phyloP scores from a whole-genome alignment of 1,140 invertebrate species.

The Onthophagus taurus region DNA sequence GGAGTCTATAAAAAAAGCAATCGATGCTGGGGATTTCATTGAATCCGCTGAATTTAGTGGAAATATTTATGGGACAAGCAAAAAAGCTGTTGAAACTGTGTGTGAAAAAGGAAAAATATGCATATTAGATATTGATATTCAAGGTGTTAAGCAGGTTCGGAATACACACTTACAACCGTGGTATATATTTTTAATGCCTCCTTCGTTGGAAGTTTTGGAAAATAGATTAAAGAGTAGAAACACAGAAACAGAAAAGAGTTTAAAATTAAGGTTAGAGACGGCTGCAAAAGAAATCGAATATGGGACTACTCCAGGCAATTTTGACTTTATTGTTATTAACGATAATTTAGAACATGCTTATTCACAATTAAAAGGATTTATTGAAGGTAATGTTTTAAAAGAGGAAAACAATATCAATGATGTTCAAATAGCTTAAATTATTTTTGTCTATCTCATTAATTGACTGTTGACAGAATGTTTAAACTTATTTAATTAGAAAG shows the following conservation, averaged over 20 bases:
- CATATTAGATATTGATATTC: constrained; percentile 84
- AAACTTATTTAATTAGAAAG: too few species aligned
- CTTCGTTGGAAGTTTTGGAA: constrained; percentile 72
- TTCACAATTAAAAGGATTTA: constrained; percentile 59
- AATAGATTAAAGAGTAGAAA: constrained; percentile 64
- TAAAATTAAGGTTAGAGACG: constrained; percentile 61
- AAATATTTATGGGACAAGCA: constrained; percentile 96
- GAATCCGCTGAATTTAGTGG: constrained; percentile 87
- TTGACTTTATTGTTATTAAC: constrained; percentile 88
- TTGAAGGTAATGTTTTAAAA: constrained; percentile 23
- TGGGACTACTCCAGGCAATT: constrained; percentile 83
- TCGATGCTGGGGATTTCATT: constrained; percentile 79
- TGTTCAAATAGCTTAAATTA: too few species aligned
- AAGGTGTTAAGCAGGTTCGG: constrained; percentile 92
- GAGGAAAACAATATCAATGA: too few species aligned
- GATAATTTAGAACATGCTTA: constrained; percentile 87
- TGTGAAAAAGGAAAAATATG: constrained; percentile 59
- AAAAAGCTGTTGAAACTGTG: constrained; percentile 76
- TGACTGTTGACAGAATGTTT: too few species aligned
- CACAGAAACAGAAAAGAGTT: constrained; percentile 83
- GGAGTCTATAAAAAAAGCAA: constrained; percentile 65
- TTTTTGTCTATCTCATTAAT: too few species aligned
- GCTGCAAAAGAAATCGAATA: constrained; percentile 76
- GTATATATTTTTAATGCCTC: constrained; percentile 90
- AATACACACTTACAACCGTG: constrained; percentile 71